These are phyloP conservation scores for Chaetodon trifascialis DNA, from an alignment of 2,113 vertebrate species.

Conservation along the genomic window DNA sequence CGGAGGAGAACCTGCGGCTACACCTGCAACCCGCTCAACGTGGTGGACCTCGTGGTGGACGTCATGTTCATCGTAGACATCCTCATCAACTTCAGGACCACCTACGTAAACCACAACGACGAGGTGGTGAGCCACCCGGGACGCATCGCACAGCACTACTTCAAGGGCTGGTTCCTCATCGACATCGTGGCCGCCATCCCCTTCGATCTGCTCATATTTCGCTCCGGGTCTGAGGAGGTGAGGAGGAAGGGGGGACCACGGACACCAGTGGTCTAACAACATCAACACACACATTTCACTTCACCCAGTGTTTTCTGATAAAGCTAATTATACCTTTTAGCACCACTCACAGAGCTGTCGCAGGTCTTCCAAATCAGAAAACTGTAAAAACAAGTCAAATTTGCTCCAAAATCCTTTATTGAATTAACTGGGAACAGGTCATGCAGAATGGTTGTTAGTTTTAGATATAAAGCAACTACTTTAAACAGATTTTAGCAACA, in stretches of 20 bases:
- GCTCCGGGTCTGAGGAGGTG: conserved; percentile 95
- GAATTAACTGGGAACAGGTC: not conserved
- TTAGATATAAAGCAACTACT: too few species aligned
- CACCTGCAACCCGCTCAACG: conserved; percentile 94
- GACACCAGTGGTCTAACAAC: not conserved
- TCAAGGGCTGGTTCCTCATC: conserved; percentile 99
- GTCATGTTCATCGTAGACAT: conserved; percentile 99
- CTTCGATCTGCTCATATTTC: conserved; percentile 98
- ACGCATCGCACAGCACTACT: conserved; percentile 96
- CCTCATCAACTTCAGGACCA: conserved; percentile 98
- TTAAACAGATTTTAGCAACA: too few species aligned
- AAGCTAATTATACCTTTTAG: too few species aligned
- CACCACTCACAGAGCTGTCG: not conserved
- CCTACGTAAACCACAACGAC: conserved; percentile 97
- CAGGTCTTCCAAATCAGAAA: not conserved
- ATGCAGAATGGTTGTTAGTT: too few species aligned
- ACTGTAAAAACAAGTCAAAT: not conserved
- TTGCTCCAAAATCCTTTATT: not conserved
- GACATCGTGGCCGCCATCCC: conserved; percentile 98
- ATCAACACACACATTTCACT: too few species aligned
- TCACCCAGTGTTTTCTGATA: too few species aligned
- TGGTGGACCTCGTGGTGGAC: conserved; percentile 98
- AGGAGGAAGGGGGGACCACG: conserved; percentile 38
- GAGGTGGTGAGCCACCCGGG: conserved; percentile 97
- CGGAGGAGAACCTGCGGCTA: conserved; percentile 90